Evolutionary conservation across 1,140 invertebrate species (phyloP).

Genomic region (Heliconius hermathena): DNA sequence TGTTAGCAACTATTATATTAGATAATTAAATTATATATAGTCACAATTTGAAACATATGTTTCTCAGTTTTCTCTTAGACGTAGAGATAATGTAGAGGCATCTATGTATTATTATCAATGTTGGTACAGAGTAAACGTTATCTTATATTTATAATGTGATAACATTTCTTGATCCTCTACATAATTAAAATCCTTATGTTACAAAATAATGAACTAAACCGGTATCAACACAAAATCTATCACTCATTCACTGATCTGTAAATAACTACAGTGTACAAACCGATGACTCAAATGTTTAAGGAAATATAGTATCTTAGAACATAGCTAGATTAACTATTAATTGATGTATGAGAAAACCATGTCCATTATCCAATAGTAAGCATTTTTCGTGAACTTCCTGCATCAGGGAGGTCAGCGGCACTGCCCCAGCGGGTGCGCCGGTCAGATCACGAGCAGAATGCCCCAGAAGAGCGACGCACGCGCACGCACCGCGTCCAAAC

Average conservation of each 20-base stretch:
- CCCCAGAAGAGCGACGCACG: conserved; percentile 40
- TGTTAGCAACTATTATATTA: neutral
- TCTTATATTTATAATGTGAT: conserved; percentile 9
- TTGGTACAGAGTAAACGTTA: neutral
- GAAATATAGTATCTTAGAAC: conserved; percentile 19
- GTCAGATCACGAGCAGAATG: conserved; percentile 40
- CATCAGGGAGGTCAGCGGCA: conserved; percentile 56
- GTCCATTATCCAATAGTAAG: conserved; percentile 60
- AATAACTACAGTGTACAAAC: neutral
- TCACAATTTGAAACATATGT: neutral
- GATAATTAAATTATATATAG: neutral
- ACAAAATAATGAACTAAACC: neutral
- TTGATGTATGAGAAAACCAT: conserved; percentile 26
- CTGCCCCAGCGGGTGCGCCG: conserved; percentile 42
- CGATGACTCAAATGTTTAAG: conserved; percentile 20
- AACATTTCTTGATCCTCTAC: neutral
- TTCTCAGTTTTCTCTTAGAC: neutral
- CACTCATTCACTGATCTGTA: neutral
- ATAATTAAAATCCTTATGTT: neutral
- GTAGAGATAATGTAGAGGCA: neutral
- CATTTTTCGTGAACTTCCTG: conserved; percentile 47
- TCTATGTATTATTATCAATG: neutral
- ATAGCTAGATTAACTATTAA: conserved; percentile 18
- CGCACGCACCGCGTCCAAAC: conserved; percentile 38
- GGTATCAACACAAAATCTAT: neutral